Percentiles rank a stretch among this genome's conserved stretches.
Conservation (phyloP, 2,113 vertebrate species). For the Rutilus rutilus region DNA sequence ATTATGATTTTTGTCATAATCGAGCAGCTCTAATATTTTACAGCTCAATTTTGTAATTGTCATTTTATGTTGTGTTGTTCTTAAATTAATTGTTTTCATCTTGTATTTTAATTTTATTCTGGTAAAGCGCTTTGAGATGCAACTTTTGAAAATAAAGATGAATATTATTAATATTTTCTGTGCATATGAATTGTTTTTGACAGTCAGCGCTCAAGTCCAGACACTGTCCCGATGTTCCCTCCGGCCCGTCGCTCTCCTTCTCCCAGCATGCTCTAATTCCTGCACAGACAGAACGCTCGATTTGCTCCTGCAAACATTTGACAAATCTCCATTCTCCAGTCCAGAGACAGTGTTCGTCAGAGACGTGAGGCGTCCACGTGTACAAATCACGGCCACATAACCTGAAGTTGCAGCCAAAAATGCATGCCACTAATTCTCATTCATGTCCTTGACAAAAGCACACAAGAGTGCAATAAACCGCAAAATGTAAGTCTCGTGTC, state of each 20-base stretch:
- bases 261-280: background rate
- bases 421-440: background rate
- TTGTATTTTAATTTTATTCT: too few relatives aligned
- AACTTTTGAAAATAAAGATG: too few relatives aligned
- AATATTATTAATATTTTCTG: too few relatives aligned
- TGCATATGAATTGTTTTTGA: background rate
- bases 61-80: too few relatives aligned
- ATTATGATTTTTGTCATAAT: background rate
- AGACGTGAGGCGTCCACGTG: too few relatives aligned
- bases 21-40: background rate
- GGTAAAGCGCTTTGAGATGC: too few relatives aligned
- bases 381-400: too few relatives aligned
- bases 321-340: background rate
- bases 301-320: background rate
- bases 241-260: background rate
- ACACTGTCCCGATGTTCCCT: background rate
- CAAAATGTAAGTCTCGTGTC: background rate
- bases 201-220: background rate
- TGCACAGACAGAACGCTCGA: background rate
- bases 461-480: too few relatives aligned
- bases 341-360: background rate
- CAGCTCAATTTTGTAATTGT: too few relatives aligned
- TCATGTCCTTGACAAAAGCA: background rate
- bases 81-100: too few relatives aligned
- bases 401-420: too few relatives aligned